Evolutionary conservation across 1,140 invertebrate species (phyloP), one percentile per base, ranked within the genome.

Genomic region (Pseudobourletiella spinata): DNA sequence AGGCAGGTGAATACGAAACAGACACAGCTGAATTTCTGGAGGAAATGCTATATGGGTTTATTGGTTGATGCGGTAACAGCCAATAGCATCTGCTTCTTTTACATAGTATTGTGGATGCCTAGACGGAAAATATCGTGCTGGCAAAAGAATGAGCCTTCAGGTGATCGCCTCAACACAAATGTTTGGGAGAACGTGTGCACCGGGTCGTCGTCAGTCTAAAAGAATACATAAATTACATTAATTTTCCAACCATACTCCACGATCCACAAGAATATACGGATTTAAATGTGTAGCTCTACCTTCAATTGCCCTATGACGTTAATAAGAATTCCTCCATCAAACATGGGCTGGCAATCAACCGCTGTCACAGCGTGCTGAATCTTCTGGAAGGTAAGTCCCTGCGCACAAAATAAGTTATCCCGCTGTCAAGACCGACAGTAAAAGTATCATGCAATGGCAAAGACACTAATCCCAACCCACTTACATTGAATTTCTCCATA

Each of bases 301-400:
- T 95, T 87, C 72, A 96, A 79, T 79, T 91, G 86, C 71, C 92
- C 93, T 63, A 95, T 79, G 35, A 95, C 92, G 80, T 89, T 91
- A 67, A 95, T 91, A 74, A 95, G 76, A 64, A 96, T 86, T 60
- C 93, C 91, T 44, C 92, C 92, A 79, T 95, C 92, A 73, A 91
- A 92, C 82, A 90, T 95, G 42, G 92, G 93, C 77, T 95, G 93
- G 61, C 88, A 91, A 76, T 96, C 93, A 46, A 95, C 84, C n/a
- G 88, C 85, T 58, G 92, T 94, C 73, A 95, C 87, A 73, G 87
- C 81, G 77, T 92, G 85, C 73, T 84, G 85, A 70, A 96, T 95
- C 79, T 92, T 93, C 83, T 93, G 88, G 82, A 95, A 95, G 63
- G 82, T 81, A 76, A 95, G 79, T 73, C 82, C 83, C 87, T 91